These are phyloP conservation scores for Riptortus pedestris DNA, from an alignment of 1,140 invertebrate genomes.

Conservation along the genomic window DNA sequence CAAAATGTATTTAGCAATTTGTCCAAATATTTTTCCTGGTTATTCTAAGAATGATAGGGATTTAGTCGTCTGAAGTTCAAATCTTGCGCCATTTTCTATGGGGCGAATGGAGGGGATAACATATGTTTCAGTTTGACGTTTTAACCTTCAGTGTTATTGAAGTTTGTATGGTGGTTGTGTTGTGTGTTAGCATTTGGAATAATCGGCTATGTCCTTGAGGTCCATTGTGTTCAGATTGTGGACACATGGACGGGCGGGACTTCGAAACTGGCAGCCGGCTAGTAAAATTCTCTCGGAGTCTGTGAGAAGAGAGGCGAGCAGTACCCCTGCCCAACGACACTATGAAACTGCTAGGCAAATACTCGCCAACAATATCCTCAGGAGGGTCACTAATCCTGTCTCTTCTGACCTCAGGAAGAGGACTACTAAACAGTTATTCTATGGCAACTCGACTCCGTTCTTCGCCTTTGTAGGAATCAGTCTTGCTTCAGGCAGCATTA, in stretches of 20 bases:
- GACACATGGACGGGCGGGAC: background rate
- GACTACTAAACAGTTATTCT: slow-evolving; percentile 51
- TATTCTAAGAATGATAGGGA: too few species aligned
- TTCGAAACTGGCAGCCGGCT: background rate
- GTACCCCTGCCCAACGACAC: slow-evolving; percentile 7
- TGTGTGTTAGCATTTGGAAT: background rate
- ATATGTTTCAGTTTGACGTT: slow-evolving; percentile 4
- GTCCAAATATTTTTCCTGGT: too few species aligned
- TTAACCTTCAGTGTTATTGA: slow-evolving; percentile 5
- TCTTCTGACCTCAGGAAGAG: slow-evolving; percentile 46
- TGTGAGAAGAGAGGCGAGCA: background rate
- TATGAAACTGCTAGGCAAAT: slow-evolving; percentile 23
- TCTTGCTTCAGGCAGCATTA: slow-evolving; percentile 56
- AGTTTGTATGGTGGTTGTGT: background rate
- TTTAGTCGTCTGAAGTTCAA: too few species aligned
- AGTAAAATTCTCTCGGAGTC: background rate
- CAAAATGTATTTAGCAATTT: too few species aligned
- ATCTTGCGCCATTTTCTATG: too few species aligned
- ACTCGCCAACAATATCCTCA: slow-evolving; percentile 21
- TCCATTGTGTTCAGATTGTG: background rate
- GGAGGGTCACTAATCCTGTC: slow-evolving; percentile 21
- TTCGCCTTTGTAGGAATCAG: slow-evolving; percentile 65
- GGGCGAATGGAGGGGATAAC: background rate
- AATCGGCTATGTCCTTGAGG: slow-evolving; percentile 1
- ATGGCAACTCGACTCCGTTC: slow-evolving; percentile 59